A percentile compares a stretch with the other conserved stretches of the same genome.
Conservation (phyloP, 1,140 invertebrate species). For the Maniola jurtina region DNA sequence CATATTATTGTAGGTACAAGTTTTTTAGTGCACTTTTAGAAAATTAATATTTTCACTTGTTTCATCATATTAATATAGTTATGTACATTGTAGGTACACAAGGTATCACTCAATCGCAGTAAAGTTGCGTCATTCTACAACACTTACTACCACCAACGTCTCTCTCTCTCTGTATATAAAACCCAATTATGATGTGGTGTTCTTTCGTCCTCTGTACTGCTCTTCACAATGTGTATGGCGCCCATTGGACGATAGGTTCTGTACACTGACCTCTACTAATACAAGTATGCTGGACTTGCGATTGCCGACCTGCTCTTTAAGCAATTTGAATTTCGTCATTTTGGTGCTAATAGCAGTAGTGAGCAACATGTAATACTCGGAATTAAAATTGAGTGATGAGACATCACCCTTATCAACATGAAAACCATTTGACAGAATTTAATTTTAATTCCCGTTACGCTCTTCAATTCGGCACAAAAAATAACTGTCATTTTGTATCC, state of each 20-base stretch:
- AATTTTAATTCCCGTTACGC: too few species aligned
- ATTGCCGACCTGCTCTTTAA: too few species aligned
- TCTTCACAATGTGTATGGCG: not conserved
- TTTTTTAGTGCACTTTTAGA: conserved; percentile 3
- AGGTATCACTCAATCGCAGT: not conserved
- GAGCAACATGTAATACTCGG: too few species aligned
- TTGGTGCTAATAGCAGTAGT: too few species aligned
- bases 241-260: not conserved
- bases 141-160: not conserved
- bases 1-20: not conserved
- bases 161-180: conserved; percentile 10
- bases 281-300: too few species aligned
- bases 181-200: conserved; percentile 33
- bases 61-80: not conserved
- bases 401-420: too few species aligned
- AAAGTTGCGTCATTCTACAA: conserved; percentile 5
- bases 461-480: too few species aligned
- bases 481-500: too few species aligned
- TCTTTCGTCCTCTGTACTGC: conserved; percentile 9
- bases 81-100: not conserved
- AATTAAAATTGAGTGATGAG: too few species aligned
- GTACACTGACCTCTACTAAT: too few species aligned
- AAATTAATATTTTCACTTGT: not conserved
- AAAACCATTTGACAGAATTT: too few species aligned
- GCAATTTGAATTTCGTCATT: too few species aligned